A percentile compares a stretch with the other conserved stretches of the same genome.
phyloP scores from a whole-genome alignment of 1,140 invertebrate species.

The Potamilus streckersoni region DNA sequence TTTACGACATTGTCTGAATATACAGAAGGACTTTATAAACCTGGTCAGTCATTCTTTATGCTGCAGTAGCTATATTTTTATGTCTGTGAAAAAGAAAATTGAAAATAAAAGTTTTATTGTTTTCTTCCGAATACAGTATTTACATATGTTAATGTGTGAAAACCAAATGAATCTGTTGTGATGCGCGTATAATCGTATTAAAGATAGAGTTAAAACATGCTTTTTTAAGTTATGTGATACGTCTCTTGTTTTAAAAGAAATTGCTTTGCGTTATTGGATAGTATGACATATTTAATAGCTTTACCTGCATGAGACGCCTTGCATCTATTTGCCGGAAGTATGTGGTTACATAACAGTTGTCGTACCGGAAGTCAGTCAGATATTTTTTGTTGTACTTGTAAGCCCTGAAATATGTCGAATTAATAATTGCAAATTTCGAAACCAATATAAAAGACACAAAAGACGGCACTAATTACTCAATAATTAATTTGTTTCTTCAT shows the following conservation, averaged over 20 bases:
- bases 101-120: no score
- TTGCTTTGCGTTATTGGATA: neutral
- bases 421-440: neutral
- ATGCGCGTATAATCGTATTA: neutral
- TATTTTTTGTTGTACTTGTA: conserved; percentile 61
- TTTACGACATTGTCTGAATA: no score
- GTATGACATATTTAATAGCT: neutral
- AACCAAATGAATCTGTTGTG: no score
- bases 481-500: neutral
- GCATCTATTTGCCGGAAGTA: conserved; percentile 66
- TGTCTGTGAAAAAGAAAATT: no score
- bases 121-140: no score
- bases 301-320: conserved; percentile 44
- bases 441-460: neutral
- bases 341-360: conserved; percentile 64
- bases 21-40: no score
- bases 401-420: conserved; percentile 37
- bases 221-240: neutral
- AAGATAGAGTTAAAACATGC: neutral
- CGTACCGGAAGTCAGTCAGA: conserved; percentile 53
- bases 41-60: no score
- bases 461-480: neutral
- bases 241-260: neutral
- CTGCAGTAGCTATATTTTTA: no score
- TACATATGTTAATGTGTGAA: no score